A percentile compares a stretch with the other conserved stretches of the same genome.
Conservation (phyloP, 2,888 invertebrate species). For the Noctuana brunneofusca region DNA sequence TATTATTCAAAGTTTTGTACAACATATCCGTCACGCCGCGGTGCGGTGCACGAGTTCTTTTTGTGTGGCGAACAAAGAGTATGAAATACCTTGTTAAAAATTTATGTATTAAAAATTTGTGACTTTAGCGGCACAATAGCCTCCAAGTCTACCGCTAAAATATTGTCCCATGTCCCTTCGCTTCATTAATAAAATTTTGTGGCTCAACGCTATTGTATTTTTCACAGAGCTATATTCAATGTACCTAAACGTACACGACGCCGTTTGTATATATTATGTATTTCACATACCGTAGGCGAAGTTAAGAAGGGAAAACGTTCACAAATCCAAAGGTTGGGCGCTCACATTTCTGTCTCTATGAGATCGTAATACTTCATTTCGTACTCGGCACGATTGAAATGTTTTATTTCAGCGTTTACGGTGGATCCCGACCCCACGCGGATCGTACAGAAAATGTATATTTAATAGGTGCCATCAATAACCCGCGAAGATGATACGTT, state of each 20-base stretch:
- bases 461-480: slow-evolving; percentile 83
- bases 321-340: slow-evolving; percentile 52
- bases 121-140: slow-evolving; percentile 30
- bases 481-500: slow-evolving; percentile 75
- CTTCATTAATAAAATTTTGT: slow-evolving; percentile 30
- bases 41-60: slow-evolving; percentile 26
- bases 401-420: slow-evolving; percentile 72
- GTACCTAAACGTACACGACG: slow-evolving; percentile 7
- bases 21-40: slow-evolving; percentile 28
- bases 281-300: slow-evolving; percentile 42
- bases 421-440: slow-evolving; percentile 57
- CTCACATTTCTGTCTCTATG: slow-evolving; percentile 60
- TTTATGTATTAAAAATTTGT: slow-evolving; percentile 34
- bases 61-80: slow-evolving; percentile 32
- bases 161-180: slow-evolving; percentile 28
- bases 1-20: slow-evolving; percentile 34
- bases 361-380: slow-evolving; percentile 71
- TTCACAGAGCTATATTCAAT: slow-evolving; percentile 15
- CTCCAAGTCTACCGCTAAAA: slow-evolving; percentile 24
- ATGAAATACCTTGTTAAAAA: slow-evolving; percentile 35
- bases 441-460: slow-evolving; percentile 70
- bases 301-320: slow-evolving; percentile 48
- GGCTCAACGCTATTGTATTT: slow-evolving; percentile 28
- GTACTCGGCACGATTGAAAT: slow-evolving; percentile 74
- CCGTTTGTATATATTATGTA: slow-evolving; percentile 12